Base-by-base conservation (phyloP, 2,888 invertebrate genomes). In the Ormyrus rosae region DNA sequence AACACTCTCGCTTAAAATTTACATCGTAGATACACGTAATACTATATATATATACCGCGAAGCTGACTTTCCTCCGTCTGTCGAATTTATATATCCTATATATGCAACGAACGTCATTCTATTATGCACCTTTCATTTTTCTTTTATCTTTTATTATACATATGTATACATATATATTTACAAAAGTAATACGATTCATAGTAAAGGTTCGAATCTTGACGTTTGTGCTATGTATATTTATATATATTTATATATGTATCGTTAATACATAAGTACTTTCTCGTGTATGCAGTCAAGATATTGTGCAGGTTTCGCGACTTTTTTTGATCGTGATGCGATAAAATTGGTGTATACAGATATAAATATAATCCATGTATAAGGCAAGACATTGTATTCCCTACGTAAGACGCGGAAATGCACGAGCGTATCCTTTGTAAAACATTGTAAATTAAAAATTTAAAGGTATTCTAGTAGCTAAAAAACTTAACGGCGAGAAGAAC, bases 181-280 rank as follows among this genome's bases (percentile, higher is more conserved):
- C 76, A 82, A 80, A 77, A 80, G 68, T 77, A 73, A 71, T 67
- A 75, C 60, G 67, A 72, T 73, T 69, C 63, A 76, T 75, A 64
- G 48, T 79, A 80, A 56, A 65, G 48, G 19, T 75, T 56, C 45
- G 48, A 74, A 65, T 70, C 78, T 67, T 68, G 63, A 71, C 53
- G 56, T 75, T 81, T 81, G 78, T 78, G 74, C 81, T 78, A 68
- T 70, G 67, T 68, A 69, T 73, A 50, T 51, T 19, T 61, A 9
- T 67, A 75, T 72, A n/a, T 73, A 63, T 60, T 4, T 71, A 63
- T 60, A 48, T 60, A 53, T 63, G n/a, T 65, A 53, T n/a, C 19
- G 8, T 71, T 53, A 60, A 67, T 65, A 55, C 73, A 80, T 82
- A 82, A 82, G 82, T 82, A 82, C 82, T 82, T 82, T 82, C 80